phyloP scores from a whole-genome alignment of 2,797 vertebrate species.

The Phoebastria nigripes region DNA sequence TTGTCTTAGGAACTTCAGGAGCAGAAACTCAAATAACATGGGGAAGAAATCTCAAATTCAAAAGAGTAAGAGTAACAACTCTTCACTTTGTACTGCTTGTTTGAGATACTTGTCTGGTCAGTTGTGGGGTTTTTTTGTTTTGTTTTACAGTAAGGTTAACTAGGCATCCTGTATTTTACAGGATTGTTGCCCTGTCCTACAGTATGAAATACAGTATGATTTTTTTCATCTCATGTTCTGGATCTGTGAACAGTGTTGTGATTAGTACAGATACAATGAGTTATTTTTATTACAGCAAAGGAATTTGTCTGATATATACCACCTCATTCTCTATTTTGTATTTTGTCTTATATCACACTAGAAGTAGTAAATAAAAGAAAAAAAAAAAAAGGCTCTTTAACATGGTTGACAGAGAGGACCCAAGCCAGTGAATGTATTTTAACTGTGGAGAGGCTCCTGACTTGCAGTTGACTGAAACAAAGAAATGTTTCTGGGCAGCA shows the following conservation, averaged over 20 bases:
- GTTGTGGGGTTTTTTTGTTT: background rate
- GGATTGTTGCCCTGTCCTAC: background rate
- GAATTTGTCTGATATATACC: background rate
- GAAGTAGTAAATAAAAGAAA: background rate
- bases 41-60: background rate
- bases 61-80: background rate
- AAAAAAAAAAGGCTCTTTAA: background rate
- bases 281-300: background rate
- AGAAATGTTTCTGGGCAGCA: background rate
- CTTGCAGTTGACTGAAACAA: background rate
- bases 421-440: background rate
- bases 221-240: background rate
- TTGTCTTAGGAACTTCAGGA: background rate
- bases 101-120: background rate
- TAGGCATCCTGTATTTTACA: background rate
- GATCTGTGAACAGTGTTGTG: background rate
- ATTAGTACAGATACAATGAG: background rate
- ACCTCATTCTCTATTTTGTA: background rate
- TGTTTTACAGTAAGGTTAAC: background rate
- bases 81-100: background rate
- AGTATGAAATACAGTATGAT: background rate
- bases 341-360: background rate
- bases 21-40: background rate
- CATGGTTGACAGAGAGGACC: background rate
- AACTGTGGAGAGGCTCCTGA: background rate